A percentile compares a stretch with the other conserved stretches of the same genome.
These are phyloP conservation scores for Mercenaria mercenaria DNA, from an alignment of 1,140 invertebrate species.

Conservation along the genomic window DNA sequence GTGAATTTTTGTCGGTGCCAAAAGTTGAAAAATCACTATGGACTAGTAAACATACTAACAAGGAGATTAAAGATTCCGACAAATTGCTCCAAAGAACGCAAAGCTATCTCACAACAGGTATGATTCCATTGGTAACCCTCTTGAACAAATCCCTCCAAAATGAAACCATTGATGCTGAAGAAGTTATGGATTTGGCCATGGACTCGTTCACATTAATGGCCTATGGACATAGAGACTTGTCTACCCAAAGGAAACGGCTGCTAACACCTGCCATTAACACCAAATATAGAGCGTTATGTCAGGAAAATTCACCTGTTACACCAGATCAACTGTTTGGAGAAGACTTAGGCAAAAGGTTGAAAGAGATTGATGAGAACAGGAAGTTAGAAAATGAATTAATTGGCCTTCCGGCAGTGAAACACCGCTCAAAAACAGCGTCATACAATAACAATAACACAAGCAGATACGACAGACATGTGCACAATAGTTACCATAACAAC, in stretches of 20 bases:
- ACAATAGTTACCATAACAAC: neutral
- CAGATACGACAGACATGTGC: neutral
- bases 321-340: neutral
- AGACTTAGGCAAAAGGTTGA: neutral
- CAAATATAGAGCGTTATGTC: neutral
- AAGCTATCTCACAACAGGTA: neutral
- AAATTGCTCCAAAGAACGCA: neutral
- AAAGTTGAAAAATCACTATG: neutral
- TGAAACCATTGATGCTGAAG: neutral
- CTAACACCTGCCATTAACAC: neutral
- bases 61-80: neutral
- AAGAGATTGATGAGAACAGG: neutral
- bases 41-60: neutral
- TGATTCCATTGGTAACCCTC: neutral
- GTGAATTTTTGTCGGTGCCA: neutral
- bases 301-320: neutral
- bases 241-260: neutral
- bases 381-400: neutral
- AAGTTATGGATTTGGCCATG: neutral
- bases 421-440: neutral
- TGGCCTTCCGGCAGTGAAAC: neutral
- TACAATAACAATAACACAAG: neutral
- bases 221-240: neutral
- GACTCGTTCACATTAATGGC: neutral
- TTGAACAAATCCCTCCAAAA: neutral